These are phyloP conservation scores for Novumbra hubbsi DNA, from an alignment of 2,797 vertebrate genomes.

Conservation along the genomic window DNA sequence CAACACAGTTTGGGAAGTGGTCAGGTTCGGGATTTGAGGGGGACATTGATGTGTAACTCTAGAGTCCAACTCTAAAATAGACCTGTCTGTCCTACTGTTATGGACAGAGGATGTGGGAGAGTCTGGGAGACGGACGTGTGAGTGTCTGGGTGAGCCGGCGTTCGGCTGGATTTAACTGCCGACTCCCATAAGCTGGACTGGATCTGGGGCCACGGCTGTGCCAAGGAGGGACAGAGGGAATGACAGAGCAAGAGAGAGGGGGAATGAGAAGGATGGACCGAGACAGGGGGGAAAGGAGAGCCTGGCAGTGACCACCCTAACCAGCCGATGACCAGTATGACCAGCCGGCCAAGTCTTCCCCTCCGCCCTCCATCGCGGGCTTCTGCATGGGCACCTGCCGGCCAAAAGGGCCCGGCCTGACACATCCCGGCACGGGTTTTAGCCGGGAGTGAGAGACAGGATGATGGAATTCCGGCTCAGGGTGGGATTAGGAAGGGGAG, in stretches of 20 bases:
- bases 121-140: constrained; percentile 3
- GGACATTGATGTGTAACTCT: constrained; percentile 48
- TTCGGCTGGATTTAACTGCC: constrained; percentile 56
- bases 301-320: constrained; percentile 54
- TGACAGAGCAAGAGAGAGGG: background rate
- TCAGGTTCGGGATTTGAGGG: constrained; percentile 26
- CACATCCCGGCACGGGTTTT: constrained; percentile 57
- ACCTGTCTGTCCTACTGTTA: constrained; percentile 46
- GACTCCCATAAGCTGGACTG: constrained; percentile 60
- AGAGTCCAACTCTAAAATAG: constrained; percentile 38
- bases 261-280: background rate
- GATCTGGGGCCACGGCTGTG: constrained; percentile 37
- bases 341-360: constrained; percentile 55
- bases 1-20: constrained; percentile 23
- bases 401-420: constrained; percentile 60
- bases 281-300: constrained; percentile 4
- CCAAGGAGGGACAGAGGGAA: constrained; percentile 35
- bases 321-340: constrained; percentile 46
- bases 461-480: constrained; percentile 65
- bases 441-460: constrained; percentile 57
- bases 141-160: constrained; percentile 17
- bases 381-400: constrained; percentile 35
- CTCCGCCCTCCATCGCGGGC: constrained; percentile 42
- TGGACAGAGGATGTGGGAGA: constrained; percentile 11
- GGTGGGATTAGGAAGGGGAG: constrained; percentile 54